These are phyloP conservation scores for Xenentodon cancila DNA, from an alignment of 2,797 vertebrate genomes.

Conservation along the genomic window DNA sequence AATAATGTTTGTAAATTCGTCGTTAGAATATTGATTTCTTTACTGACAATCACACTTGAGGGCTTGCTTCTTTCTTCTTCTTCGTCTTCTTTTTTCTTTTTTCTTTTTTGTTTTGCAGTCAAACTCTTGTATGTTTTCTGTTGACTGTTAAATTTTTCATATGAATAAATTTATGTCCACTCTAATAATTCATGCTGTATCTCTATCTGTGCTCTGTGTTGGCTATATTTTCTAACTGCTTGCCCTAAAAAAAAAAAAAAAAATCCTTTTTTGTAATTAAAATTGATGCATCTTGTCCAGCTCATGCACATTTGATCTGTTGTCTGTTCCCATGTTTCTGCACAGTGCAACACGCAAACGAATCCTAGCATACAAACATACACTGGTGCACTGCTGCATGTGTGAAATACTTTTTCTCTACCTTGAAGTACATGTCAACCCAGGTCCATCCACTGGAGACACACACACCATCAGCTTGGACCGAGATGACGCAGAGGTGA, in stretches of 20 bases:
- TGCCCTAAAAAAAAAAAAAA: neutral
- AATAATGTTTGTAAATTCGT: neutral
- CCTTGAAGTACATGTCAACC: constrained; percentile 29
- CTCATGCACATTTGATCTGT: constrained; percentile 5
- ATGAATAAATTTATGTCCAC: constrained; percentile 4
- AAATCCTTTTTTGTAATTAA: neutral
- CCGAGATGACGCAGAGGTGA: neutral
- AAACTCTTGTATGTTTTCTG: neutral
- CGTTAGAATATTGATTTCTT: constrained; percentile 1
- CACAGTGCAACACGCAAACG: neutral
- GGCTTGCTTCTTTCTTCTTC: neutral
- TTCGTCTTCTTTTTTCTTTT: neutral
- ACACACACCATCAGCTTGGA: neutral
- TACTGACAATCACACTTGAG: neutral
- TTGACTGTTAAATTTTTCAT: neutral
- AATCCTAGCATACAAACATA: constrained; percentile 3
- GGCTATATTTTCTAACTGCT: too few relatives aligned
- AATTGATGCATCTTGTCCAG: neutral
- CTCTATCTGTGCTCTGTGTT: neutral
- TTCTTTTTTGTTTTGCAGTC: neutral
- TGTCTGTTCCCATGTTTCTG: constrained; percentile 6
- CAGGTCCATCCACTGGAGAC: constrained; percentile 27
- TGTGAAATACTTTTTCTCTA: constrained; percentile 51
- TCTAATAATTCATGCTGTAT: neutral
- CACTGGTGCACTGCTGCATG: neutral